Base-by-base conservation (phyloP, 2,113 vertebrate genomes). In the Tonatia bakeri region DNA sequence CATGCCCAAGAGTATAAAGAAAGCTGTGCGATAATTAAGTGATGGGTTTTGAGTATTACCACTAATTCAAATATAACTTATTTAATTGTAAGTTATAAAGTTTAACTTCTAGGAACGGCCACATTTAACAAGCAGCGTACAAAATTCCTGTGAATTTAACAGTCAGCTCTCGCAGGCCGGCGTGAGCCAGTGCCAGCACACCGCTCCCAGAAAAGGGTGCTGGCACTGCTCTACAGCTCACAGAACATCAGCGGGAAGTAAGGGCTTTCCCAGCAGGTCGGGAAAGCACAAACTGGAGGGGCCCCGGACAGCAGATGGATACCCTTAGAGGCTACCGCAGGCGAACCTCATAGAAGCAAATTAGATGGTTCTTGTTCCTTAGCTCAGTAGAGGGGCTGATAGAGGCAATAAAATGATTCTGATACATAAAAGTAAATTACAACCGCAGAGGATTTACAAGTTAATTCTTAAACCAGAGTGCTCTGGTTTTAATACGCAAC, bases 51-150 rank as follows among this genome's bases (percentile, higher is more conserved):
- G 69, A 73, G 61, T 40, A 70, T 72, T 76, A 26, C 26, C 36
- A 61, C 40, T 36, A 14, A 69, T 83, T 82, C 73, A 67, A 86
- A 69, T 72, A 83, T 15, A 85, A 86, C 43, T 61, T 43, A 94
- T 69, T 86, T 86, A 92, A 84, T 59, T 90, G 13, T 80, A 94
- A 84, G 20, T 52, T 64, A 94, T 26, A 89, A 86, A 56, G 24
- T 70, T 84, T 54, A 80, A 84, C 91, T 76, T 91, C 86, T 67
- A 75, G 52, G 40, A 69, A 87, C 31, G 54, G 47, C 19, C 50
- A 47, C 24, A 15, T 93, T 93, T 94, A 93, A 95, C 28, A 73
- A 43, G 22, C 43, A 90, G 56, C 28, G 95, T 80, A 50, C 52
- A 87, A 90, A 90, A 72, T 77, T 79, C 52, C 52, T 64, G 13